Evolutionary conservation across 2,797 vertebrate genomes (phyloP), one percentile per base, ranked within the genome.

Genomic region (Uromys caudimaculatus): DNA sequence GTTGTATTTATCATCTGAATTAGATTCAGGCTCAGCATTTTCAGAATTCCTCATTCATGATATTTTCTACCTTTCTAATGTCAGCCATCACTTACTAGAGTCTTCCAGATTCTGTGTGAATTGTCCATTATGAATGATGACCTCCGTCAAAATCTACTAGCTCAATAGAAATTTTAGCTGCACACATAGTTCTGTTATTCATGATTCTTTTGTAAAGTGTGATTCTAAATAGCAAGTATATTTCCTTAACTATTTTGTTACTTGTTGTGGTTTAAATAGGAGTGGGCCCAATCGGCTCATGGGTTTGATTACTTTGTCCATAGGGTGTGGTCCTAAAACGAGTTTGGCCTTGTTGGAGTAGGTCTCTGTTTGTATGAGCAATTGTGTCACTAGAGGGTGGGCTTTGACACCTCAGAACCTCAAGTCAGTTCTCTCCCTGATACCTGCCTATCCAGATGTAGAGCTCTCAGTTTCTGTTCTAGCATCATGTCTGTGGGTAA

Each of bases 31-130:
- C 3, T 21, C 10, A 41, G 6, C 21, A 12, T 52, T 64, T 91
- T 95, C 38, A 56, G 3, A 32, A 56, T 24, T 8, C 0, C 10
- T n/a, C 3, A 8, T 7, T 16, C 14, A 1, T 44, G 1, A 3
- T 14, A 44, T 16, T 50, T 27, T 23, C 13, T 62, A 6, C 3
- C 29, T 75, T 19, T 54, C 29, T 47, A 17, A 64, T 38, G 38
- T 38, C 64, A 24, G 17, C 3, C 6, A 17, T 9, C 47, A 14
- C 10, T 41, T 11, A 52, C 3, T 38, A 6, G 16, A 11, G 16
- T n/a, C 23, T 64, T 10, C 0, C 16, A 47, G 44, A 64, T 32
- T 64, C 3, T 24, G 35, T 64, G 4, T 82, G 0, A 2, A 11
- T 35, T 52, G 19, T 9, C 6, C 52, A 5, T 11, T 41, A 67